Evolutionary conservation across 2,888 invertebrate genomes (phyloP).

Genomic region (Sinodicranocentrus sp.): DNA sequence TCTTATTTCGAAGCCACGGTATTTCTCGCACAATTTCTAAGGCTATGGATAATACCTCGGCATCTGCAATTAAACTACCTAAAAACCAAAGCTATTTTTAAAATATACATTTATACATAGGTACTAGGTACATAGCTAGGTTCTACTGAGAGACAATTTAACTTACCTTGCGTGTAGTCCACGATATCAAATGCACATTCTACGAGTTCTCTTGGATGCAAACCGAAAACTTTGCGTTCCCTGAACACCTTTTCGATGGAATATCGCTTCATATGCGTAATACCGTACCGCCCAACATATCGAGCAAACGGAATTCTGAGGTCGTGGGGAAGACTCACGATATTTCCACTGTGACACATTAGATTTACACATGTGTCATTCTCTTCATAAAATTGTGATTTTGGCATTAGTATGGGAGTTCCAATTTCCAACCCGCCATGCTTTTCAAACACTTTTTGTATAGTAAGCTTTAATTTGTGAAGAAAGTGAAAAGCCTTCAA

Average conservation of each 20-base stretch:
- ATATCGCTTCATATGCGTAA: constrained; percentile 89
- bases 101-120: not conserved
- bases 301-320: constrained; percentile 89
- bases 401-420: constrained; percentile 90
- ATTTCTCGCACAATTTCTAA: constrained; percentile 87
- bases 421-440: constrained; percentile 89
- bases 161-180: constrained; percentile 84
- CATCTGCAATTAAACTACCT: constrained; percentile 89
- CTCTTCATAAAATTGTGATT: constrained; percentile 81
- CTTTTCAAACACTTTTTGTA: constrained; percentile 81
- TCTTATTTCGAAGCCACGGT: constrained; percentile 83
- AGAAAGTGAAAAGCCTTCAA: constrained; percentile 58
- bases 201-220: constrained; percentile 92
- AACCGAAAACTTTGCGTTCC: constrained; percentile 85
- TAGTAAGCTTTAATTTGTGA: constrained; percentile 71
- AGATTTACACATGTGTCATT: constrained; percentile 85
- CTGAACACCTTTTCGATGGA: constrained; percentile 92
- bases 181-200: constrained; percentile 97
- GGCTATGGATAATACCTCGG: constrained; percentile 89
- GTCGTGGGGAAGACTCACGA: constrained; percentile 92
- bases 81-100: constrained; percentile 58
- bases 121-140: too few species aligned
- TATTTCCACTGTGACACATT: constrained; percentile 92
- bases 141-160: too few species aligned
- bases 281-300: constrained; percentile 88